Evolutionary conservation across 92 coral and sea anemone genomes (phyloP), one percentile per base, ranked within the genome.

Genomic region (Ricordea florida): DNA sequence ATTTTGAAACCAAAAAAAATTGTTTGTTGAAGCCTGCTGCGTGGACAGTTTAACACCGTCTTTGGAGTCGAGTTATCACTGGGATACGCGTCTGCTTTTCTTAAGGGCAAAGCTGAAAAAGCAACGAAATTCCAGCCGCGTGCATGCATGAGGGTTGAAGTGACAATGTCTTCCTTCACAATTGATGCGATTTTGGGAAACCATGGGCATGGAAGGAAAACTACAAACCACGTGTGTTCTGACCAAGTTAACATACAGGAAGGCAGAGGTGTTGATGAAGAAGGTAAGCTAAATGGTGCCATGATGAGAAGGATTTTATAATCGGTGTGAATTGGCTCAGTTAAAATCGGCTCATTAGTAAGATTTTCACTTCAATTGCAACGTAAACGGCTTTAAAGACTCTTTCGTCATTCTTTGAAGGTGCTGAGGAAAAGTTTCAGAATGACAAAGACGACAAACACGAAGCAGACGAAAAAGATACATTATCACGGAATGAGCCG

Each of bases 161-260:
- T 10, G 4, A 17, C 2, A 8, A 89, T 85, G 94, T 62, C 88
- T 26, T 89, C 94, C 43, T 85, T 89, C 47, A 89, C 83, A 27
- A 89, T 85, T 26, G 84, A 69, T 10, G 88, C 90, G 14, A 79
- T 89, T 35, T 64, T 89, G 11, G 87, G 85, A 67, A 18, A 55
- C 50, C 59, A 16, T n/a, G n/a, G n/a, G n/a, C 56, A 41, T n/a
- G 45, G 21, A 37, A 3, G 11, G n/a, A 24, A 26, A 8, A 6
- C 1, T 24, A n/a, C n/a, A n/a, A n/a, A n/a, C n/a, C n/a, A n/a
- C n/a, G n/a, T n/a, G n/a, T n/a, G n/a, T n/a, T n/a, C n/a, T n/a
- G n/a, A n/a, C n/a, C n/a, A n/a, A n/a, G n/a, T n/a, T n/a, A n/a
- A n/a, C n/a, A n/a, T n/a, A n/a, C n/a, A n/a, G n/a, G n/a, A n/a